These are phyloP conservation scores for Trichogramma dendrolimi DNA, from an alignment of 2,888 invertebrate genomes.

Conservation along the genomic window DNA sequence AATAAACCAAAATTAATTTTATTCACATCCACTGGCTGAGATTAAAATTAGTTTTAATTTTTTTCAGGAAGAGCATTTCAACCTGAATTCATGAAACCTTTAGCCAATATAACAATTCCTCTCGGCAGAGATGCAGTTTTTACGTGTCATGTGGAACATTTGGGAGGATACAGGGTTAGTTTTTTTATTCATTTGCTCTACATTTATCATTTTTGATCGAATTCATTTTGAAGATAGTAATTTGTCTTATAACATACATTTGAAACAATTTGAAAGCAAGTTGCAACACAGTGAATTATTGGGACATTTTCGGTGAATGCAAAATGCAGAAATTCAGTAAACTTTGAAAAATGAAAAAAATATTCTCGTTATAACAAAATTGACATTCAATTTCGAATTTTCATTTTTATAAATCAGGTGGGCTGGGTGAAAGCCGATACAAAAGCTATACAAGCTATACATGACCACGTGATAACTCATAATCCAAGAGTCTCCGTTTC, in stretches of 20 bases:
- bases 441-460: slow-evolving; percentile 88
- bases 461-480: slow-evolving; percentile 88
- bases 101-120: slow-evolving; percentile 79
- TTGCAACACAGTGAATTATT: no score
- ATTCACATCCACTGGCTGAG: background rate
- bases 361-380: background rate
- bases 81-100: slow-evolving; percentile 79
- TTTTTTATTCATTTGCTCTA: slow-evolving; percentile 6
- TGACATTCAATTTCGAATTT: background rate
- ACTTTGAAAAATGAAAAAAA: no score
- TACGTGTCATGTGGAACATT: slow-evolving; percentile 78
- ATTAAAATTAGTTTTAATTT: slow-evolving; percentile 6
- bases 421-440: slow-evolving; percentile 92
- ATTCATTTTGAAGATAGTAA: no score
- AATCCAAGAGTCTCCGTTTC: slow-evolving; percentile 82
- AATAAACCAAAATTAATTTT: background rate
- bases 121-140: slow-evolving; percentile 84
- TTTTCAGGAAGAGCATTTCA: slow-evolving; percentile 70
- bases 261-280: no score
- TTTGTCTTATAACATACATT: no score
- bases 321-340: no score
- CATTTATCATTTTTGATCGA: background rate
- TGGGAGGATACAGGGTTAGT: slow-evolving; percentile 86
- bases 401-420: slow-evolving; percentile 58
- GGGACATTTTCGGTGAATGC: no score